phyloP scores from a whole-genome alignment of 2,797 vertebrate species.

The Coccyzus lansbergi region DNA sequence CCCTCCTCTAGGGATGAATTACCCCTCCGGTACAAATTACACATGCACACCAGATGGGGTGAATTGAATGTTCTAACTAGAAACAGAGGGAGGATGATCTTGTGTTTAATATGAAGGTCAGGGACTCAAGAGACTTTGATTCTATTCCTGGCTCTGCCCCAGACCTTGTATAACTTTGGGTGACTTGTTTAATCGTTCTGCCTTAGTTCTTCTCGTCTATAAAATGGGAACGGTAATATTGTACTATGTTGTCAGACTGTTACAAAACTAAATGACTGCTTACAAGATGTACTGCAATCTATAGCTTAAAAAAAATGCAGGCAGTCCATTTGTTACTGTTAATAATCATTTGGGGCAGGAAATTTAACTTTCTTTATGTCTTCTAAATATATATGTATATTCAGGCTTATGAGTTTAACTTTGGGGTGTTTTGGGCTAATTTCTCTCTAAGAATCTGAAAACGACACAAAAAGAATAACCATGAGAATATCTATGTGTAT shows the following conservation, averaged over 20 bases:
- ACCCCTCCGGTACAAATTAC: constrained; percentile 65
- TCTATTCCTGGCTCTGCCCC: constrained; percentile 64
- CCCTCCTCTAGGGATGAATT: constrained; percentile 62
- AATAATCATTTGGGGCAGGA: constrained; percentile 16
- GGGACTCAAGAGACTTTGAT: constrained; percentile 61
- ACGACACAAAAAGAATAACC: background rate
- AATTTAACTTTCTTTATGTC: background rate
- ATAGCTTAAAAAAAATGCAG: background rate
- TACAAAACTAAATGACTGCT: constrained; percentile 54
- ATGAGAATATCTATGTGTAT: background rate
- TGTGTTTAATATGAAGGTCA: constrained; percentile 69
- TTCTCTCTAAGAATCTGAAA: background rate
- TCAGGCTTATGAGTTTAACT: background rate
- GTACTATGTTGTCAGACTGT: constrained; percentile 10
- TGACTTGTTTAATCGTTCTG: constrained; percentile 67
- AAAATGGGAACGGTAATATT: constrained; percentile 58
- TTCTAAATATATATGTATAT: background rate
- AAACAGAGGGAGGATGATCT: constrained; percentile 65
- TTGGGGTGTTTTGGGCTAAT: background rate
- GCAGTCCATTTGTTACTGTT: constrained; percentile 3
- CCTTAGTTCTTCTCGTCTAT: constrained; percentile 60
- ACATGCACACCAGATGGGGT: constrained; percentile 65
- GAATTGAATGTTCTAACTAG: constrained; percentile 55
- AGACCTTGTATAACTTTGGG: constrained; percentile 71
- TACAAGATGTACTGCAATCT: background rate